Evolutionary conservation across 2,113 vertebrate species (phyloP).

Genomic region (Nothocercus julius): DNA sequence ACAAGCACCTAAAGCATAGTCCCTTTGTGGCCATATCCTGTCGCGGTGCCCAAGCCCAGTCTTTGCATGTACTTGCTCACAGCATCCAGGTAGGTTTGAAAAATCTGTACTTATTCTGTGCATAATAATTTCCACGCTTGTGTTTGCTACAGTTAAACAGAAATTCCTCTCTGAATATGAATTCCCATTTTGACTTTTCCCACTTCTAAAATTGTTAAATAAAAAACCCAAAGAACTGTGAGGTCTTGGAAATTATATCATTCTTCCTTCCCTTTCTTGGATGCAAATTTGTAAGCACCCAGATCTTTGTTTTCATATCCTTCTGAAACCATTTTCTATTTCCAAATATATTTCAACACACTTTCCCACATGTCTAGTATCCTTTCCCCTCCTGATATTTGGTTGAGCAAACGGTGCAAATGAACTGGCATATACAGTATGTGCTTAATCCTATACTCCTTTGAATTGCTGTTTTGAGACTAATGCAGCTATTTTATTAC

Average conservation of each 20-base stretch:
- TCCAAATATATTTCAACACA: constrained; percentile 43
- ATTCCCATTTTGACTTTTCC: not conserved
- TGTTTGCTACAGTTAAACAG: not conserved
- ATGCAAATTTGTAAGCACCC: constrained; percentile 17
- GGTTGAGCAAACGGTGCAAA: constrained; percentile 54
- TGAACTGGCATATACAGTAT: constrained; percentile 3
- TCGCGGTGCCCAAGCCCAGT: not conserved
- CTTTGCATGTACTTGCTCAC: not conserved
- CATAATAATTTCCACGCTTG: not conserved
- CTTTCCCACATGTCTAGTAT: constrained; percentile 15
- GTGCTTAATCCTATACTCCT: constrained; percentile 53
- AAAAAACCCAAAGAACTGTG: not conserved
- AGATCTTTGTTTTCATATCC: constrained; percentile 57
- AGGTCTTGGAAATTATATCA: not conserved
- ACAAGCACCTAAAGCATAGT: not conserved
- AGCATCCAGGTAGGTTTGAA: not conserved
- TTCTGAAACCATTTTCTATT: constrained; percentile 49
- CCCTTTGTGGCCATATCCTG: not conserved
- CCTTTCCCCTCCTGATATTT: constrained; percentile 15
- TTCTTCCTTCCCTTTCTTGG: not conserved
- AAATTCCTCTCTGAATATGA: not conserved
- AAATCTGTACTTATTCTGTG: not conserved
- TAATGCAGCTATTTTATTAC: constrained; percentile 51
- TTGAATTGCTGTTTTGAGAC: constrained; percentile 39
- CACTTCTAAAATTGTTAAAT: constrained; percentile 3